phyloP scores from a whole-genome alignment of 2,113 vertebrate genomes.

The Calidris pugnax region DNA sequence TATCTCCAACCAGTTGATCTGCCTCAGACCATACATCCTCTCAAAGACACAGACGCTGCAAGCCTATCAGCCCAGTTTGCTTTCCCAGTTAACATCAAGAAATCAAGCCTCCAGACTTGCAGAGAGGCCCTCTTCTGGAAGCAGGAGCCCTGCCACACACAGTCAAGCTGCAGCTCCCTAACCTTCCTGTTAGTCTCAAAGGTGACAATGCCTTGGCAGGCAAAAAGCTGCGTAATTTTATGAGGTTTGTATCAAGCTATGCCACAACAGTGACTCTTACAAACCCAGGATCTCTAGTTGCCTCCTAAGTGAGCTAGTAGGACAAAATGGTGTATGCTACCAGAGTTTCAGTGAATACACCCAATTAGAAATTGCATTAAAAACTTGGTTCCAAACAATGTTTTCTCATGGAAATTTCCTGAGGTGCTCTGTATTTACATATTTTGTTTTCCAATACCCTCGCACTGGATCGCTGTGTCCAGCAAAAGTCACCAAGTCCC shows the following conservation, averaged over 20 bases:
- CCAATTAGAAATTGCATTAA: background rate
- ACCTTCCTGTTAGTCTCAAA: background rate
- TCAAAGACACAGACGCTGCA: background rate
- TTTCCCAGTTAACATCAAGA: background rate
- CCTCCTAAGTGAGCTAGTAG: background rate
- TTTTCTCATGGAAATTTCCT: background rate
- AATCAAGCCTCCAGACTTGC: background rate
- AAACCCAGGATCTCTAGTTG: background rate
- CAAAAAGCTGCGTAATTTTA: background rate
- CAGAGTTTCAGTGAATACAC: background rate
- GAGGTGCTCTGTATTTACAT: background rate
- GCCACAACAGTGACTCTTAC: background rate
- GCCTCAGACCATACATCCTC: background rate
- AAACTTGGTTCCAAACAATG: background rate
- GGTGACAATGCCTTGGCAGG: background rate
- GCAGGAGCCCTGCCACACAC: accelerated
- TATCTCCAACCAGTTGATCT: background rate
- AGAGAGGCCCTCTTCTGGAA: background rate
- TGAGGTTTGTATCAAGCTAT: background rate
- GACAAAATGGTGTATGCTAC: background rate
- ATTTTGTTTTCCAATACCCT: background rate
- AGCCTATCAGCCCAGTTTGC: background rate
- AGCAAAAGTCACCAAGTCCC: background rate
- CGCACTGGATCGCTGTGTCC: background rate
- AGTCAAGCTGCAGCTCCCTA: background rate